These are phyloP conservation scores for Mythimna lalbum DNA, from an alignment of 2,888 invertebrate species.

Conservation along the genomic window DNA sequence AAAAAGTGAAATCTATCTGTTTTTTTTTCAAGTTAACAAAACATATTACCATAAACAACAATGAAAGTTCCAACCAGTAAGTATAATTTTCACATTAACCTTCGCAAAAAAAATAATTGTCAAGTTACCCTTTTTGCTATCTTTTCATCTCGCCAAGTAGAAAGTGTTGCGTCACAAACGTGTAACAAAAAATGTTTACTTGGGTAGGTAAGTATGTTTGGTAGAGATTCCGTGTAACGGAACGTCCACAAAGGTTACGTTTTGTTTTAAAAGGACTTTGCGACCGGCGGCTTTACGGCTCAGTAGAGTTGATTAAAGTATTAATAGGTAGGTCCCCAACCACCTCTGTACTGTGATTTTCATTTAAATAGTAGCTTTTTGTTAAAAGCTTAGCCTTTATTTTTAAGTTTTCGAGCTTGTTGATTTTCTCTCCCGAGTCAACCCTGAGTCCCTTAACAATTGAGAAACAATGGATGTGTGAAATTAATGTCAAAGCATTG, in stretches of 20 bases:
- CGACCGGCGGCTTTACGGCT: not conserved
- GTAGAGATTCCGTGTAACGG: conserved; percentile 7
- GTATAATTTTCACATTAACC: too few relatives aligned
- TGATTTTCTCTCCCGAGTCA: not conserved
- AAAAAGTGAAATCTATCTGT: too few relatives aligned
- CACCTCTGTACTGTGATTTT: conserved; percentile 20
- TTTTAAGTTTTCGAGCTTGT: not conserved
- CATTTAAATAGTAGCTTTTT: conserved; percentile 7
- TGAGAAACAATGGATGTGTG: not conserved
- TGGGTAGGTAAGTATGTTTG: conserved; percentile 4
- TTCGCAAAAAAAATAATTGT: not conserved
- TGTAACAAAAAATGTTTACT: conserved; percentile 28
- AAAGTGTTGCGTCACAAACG: conserved; percentile 17
- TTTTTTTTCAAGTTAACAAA: too few relatives aligned
- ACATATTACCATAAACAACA: too few relatives aligned
- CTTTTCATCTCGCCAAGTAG: not conserved
- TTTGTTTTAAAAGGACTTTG: conserved; percentile 35
- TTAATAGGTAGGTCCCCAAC: conserved; percentile 15
- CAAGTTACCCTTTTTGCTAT: not conserved
- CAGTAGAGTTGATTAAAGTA: conserved; percentile 28
- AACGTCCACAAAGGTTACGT: conserved; percentile 20
- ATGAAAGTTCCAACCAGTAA: too few relatives aligned
- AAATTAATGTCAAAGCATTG: not conserved
- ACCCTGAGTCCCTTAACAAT: not conserved
- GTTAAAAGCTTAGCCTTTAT: not conserved